These are phyloP conservation scores for Agonopterix arenella DNA, from an alignment of 2,888 invertebrate genomes.

Conservation along the genomic window DNA sequence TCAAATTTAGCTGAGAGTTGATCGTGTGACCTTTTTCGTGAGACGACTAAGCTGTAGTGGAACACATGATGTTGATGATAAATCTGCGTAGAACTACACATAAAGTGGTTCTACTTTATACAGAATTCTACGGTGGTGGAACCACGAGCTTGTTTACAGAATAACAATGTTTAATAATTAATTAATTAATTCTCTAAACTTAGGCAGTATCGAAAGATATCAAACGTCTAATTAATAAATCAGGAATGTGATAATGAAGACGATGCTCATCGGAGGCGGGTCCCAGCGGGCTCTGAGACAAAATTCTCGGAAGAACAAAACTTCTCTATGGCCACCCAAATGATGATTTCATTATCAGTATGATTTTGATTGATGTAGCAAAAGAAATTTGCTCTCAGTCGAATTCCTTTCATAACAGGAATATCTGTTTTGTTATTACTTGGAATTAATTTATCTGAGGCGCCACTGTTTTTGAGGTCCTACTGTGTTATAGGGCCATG, in stretches of 20 bases:
- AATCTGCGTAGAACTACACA: too few species aligned
- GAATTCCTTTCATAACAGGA: slow-evolving; percentile 66
- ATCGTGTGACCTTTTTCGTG: too few species aligned
- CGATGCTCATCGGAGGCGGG: slow-evolving; percentile 34
- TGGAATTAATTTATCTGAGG: slow-evolving; percentile 70
- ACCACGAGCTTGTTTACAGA: too few species aligned
- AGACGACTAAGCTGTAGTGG: too few species aligned
- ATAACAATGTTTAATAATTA: neutral
- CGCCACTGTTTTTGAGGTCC: slow-evolving; percentile 60
- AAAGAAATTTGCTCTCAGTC: slow-evolving; percentile 63
- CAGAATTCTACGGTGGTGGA: too few species aligned
- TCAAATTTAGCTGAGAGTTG: too few species aligned
- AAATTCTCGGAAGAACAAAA: slow-evolving; percentile 53
- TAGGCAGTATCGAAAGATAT: slow-evolving; percentile 8
- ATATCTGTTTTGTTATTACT: slow-evolving; percentile 71
- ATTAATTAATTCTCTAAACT: neutral
- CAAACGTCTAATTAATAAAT: slow-evolving; percentile 69
- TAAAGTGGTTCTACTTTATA: too few species aligned
- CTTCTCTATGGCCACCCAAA: slow-evolving; percentile 75
- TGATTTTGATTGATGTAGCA: slow-evolving; percentile 75
- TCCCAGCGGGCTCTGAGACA: slow-evolving; percentile 26
- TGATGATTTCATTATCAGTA: slow-evolving; percentile 77
- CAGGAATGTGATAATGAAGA: slow-evolving; percentile 73
- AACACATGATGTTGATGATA: too few species aligned
- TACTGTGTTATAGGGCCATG: too few species aligned